A percentile compares a stretch with the other conserved stretches of the same genome.
These are phyloP conservation scores for Hippocampus kuda DNA, from an alignment of 2,797 vertebrate species.

Conservation along the genomic window DNA sequence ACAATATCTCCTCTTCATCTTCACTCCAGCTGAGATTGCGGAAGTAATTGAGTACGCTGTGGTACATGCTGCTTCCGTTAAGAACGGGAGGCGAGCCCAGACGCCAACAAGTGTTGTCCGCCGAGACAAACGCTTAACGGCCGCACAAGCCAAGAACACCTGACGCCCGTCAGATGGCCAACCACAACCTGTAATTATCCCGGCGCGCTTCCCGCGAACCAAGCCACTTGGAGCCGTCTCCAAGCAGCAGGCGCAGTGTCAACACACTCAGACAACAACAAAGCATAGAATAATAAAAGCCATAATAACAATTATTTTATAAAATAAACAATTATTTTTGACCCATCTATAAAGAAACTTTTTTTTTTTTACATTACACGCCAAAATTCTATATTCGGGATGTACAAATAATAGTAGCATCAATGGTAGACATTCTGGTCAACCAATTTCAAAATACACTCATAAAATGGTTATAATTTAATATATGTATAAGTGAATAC, in stretches of 20 bases:
- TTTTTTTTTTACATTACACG: not conserved
- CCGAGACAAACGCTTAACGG: slow-evolving; percentile 53
- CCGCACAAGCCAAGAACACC: slow-evolving; percentile 56
- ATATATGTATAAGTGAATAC: not conserved
- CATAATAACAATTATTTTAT: too few relatives aligned
- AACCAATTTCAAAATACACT: not conserved
- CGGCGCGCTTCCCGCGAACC: slow-evolving; percentile 67
- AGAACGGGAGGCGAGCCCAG: slow-evolving; percentile 16
- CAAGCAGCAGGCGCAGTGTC: slow-evolving; percentile 26
- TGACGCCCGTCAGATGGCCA: slow-evolving; percentile 62
- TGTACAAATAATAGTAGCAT: not conserved
- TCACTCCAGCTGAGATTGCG: slow-evolving; percentile 33
- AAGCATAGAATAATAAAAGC: not conserved
- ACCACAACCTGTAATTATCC: slow-evolving; percentile 57
- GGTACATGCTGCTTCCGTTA: slow-evolving; percentile 50
- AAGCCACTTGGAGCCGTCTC: slow-evolving; percentile 4
- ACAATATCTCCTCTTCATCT: slow-evolving; percentile 40
- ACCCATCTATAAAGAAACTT: too few relatives aligned
- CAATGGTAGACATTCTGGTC: not conserved
- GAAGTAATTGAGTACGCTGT: slow-evolving; percentile 47
- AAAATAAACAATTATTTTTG: too few relatives aligned
- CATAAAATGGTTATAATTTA: not conserved
- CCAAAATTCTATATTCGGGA: not conserved
- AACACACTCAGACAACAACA: not conserved
- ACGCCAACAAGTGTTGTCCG: slow-evolving; percentile 8